A percentile compares a stretch with the other conserved stretches of the same genome.
These are phyloP conservation scores for Butorides virescens DNA, from an alignment of 2,113 vertebrate genomes.

Conservation along the genomic window DNA sequence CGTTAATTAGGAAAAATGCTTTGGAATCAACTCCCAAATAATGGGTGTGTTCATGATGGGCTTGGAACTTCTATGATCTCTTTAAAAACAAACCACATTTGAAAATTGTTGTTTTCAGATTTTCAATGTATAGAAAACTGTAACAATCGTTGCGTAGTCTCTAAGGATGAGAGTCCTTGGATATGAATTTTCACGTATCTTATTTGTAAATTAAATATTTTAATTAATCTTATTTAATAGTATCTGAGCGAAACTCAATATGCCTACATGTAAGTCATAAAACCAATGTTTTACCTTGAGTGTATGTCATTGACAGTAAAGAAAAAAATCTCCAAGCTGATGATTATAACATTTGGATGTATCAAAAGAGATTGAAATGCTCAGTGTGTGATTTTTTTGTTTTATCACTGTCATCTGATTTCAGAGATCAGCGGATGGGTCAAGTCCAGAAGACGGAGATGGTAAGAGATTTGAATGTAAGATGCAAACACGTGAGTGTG, in stretches of 20 bases:
- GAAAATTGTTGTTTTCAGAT: background rate
- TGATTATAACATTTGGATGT: background rate
- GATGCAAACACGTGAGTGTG: rapidly evolving
- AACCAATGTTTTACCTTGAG: background rate
- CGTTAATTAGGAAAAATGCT: background rate
- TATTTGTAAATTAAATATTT: background rate
- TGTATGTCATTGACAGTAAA: background rate
- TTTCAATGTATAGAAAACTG: background rate
- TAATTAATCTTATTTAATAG: background rate
- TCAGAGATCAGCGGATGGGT: conserved; percentile 92
- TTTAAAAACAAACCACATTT: background rate
- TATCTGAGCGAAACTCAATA: background rate
- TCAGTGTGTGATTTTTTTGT: background rate
- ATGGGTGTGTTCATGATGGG: background rate
- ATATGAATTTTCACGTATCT: background rate
- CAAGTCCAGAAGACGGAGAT: conserved; percentile 95
- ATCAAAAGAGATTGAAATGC: background rate
- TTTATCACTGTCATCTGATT: conserved; percentile 55
- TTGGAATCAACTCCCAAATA: background rate
- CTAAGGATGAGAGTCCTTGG: background rate
- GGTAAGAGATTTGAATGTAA: conserved; percentile 73
- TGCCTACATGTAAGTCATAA: background rate
- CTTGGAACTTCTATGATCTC: background rate
- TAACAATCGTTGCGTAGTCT: background rate
- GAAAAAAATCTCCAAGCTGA: background rate